Conservation (phyloP, 30 jellyfish, hydroid and myxozoan genomes). For the Turritopsis rubra region DNA sequence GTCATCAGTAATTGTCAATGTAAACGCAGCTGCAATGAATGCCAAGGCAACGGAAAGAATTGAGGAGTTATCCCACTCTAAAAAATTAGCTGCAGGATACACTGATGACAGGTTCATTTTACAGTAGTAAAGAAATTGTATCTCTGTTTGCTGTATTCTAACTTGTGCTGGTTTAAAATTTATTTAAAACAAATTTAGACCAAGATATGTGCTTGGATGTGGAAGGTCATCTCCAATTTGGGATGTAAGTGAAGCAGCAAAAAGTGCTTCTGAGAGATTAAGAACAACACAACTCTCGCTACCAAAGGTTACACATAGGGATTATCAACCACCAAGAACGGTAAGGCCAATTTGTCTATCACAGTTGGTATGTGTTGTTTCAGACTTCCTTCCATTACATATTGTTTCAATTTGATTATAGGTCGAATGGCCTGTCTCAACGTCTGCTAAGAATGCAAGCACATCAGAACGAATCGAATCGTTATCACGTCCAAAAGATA, state of each 20-base stretch:
- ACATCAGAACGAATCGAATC: slow-evolving; percentile 52
- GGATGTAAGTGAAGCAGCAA: slow-evolving; percentile 68
- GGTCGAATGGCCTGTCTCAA: slow-evolving; percentile 82
- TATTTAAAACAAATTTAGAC: slow-evolving; percentile 30
- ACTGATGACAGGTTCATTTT: slow-evolving; percentile 84
- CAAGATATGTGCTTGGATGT: slow-evolving; percentile 77
- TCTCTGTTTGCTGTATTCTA: no score
- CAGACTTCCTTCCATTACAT: no score
- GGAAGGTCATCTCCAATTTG: slow-evolving; percentile 94
- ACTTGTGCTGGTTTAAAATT: no score
- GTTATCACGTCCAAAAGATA: slow-evolving; percentile 70
- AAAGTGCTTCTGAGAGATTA: slow-evolving; percentile 42
- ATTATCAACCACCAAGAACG: slow-evolving; percentile 57
- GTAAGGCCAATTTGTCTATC: no score
- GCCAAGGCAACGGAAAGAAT: slow-evolving; percentile 56
- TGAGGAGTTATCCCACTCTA: slow-evolving; percentile 68
- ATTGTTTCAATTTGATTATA: not conserved
- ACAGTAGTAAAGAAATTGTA: no score
- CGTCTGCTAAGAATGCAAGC: slow-evolving; percentile 42
- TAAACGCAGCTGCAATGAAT: slow-evolving; percentile 71
- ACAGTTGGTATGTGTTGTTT: no score
- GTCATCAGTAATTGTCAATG: slow-evolving; percentile 84
- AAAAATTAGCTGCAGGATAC: slow-evolving; percentile 56
- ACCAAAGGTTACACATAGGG: slow-evolving; percentile 66
- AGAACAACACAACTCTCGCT: slow-evolving; percentile 41